A percentile compares a stretch with the other conserved stretches of the same genome.
Conservation (phyloP, 2,888 invertebrate species). For the Heteromurus nitidus region DNA sequence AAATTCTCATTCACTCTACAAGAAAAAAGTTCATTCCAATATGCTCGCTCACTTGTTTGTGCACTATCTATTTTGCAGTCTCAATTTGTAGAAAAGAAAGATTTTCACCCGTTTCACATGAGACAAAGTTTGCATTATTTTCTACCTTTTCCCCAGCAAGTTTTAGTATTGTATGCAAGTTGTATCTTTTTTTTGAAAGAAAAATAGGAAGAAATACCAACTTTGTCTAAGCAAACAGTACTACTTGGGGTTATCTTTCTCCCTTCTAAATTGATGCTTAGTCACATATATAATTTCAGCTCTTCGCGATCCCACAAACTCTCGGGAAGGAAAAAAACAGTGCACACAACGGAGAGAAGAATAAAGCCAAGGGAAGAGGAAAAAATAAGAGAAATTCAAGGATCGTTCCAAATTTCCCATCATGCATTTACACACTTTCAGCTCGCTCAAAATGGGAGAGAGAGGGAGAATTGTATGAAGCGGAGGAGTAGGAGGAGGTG, state of each 20-base stretch:
- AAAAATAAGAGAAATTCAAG: conserved; percentile 14
- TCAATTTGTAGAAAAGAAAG: too few species aligned
- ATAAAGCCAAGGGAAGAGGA: not conserved
- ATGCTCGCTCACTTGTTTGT: too few species aligned
- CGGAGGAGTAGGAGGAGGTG: conserved; percentile 30
- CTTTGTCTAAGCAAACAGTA: not conserved
- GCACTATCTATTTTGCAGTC: too few species aligned
- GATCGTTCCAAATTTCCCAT: conserved; percentile 53
- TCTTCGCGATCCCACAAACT: conserved; percentile 32
- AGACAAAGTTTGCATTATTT: too few species aligned
- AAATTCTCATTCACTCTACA: too few species aligned
- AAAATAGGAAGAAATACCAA: conserved; percentile 1
- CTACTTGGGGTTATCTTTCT: conserved; percentile 18
- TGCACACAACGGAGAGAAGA: not conserved
- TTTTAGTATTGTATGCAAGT: conserved; percentile 18
- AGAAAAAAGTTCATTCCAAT: too few species aligned
- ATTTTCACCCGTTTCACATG: too few species aligned
- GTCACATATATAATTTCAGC: conserved; percentile 28
- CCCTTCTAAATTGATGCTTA: conserved; percentile 35
- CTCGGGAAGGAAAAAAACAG: conserved; percentile 1
- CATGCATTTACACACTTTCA: conserved; percentile 60
- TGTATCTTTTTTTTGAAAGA: conserved; percentile 16
- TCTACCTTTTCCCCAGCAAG: too few species aligned
- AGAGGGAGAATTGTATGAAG: too few species aligned
- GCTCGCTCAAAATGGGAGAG: conserved; percentile 50